phyloP scores from a whole-genome alignment of 2,113 vertebrate species.

The Rutilus rutilus region DNA sequence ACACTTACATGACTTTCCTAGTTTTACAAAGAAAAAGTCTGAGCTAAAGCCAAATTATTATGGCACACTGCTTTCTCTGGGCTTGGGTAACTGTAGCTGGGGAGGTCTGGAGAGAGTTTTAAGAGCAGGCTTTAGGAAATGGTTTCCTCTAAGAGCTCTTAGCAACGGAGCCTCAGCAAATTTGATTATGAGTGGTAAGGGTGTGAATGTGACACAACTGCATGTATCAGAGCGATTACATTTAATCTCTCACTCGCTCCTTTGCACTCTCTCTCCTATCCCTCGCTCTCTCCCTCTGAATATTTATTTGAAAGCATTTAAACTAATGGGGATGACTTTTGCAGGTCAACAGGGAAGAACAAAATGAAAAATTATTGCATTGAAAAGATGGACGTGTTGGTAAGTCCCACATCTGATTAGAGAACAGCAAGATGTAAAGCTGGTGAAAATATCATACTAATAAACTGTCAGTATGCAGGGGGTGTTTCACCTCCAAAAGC shows the following conservation, averaged over 20 bases:
- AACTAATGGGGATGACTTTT: constrained; percentile 37
- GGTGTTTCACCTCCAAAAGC: not conserved
- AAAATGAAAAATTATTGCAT: not conserved
- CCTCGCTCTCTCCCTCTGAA: not conserved
- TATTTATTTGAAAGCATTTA: constrained; percentile 47
- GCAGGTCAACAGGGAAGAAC: constrained; percentile 38
- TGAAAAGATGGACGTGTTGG: not conserved
- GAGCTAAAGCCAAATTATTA: constrained; percentile 11
- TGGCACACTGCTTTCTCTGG: constrained; percentile 7
- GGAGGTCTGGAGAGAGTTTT: constrained; percentile 40
- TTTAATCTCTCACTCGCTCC: constrained; percentile 33
- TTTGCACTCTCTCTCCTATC: not conserved
- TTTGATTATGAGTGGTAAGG: constrained; percentile 42
- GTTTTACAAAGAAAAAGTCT: constrained; percentile 37
- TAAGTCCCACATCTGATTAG: not conserved
- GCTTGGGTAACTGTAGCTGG: constrained; percentile 29
- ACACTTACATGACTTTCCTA: constrained; percentile 32
- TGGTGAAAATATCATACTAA: not conserved
- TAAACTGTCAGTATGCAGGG: not conserved
- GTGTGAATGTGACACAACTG: constrained; percentile 44
- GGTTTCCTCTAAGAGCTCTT: constrained; percentile 31
- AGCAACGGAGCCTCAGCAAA: constrained; percentile 48
- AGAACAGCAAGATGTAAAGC: not conserved
- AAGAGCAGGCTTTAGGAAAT: constrained; percentile 45
- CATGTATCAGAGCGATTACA: constrained; percentile 46